phyloP scores from a whole-genome alignment of 2,113 vertebrate genomes.

The Canis aureus region DNA sequence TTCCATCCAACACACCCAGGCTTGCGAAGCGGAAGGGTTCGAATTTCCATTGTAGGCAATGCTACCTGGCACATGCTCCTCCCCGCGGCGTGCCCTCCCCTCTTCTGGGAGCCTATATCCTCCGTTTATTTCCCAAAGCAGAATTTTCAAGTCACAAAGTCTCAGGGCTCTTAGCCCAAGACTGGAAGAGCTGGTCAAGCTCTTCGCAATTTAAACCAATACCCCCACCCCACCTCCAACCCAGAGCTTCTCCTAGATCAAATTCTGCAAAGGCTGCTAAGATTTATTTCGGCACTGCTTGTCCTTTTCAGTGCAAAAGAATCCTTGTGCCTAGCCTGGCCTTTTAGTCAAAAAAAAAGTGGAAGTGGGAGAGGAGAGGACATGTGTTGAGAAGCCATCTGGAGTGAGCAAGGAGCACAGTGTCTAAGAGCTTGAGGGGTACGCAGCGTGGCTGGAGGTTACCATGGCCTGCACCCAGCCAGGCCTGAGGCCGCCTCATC shows the following conservation, averaged over 20 bases:
- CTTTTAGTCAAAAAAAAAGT: not conserved
- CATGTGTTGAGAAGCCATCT: not conserved
- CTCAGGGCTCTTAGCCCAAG: not conserved
- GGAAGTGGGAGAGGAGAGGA: not conserved
- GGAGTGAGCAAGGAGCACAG: not conserved
- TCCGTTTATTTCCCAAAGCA: not conserved
- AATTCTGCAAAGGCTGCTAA: constrained; percentile 6
- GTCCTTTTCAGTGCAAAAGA: not conserved
- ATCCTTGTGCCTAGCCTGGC: not conserved
- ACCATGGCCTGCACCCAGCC: not conserved
- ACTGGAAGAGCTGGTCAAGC: not conserved
- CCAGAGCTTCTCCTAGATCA: constrained; percentile 9
- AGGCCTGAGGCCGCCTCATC: rapidly evolving
- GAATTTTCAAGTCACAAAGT: constrained; percentile 19
- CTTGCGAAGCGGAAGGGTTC: not conserved
- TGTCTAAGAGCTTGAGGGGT: rapidly evolving
- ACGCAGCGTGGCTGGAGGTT: rapidly evolving
- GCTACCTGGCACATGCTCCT: not conserved
- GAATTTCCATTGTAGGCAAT: not conserved
- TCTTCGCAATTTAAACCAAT: not conserved
- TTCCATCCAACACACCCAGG: not conserved
- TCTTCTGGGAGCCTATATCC: not conserved
- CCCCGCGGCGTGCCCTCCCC: not conserved
- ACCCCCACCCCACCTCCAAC: not conserved
- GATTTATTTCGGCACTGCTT: not conserved